Conservation (phyloP, 1,140 invertebrate genomes). For the Nixonia krombeini region DNA sequence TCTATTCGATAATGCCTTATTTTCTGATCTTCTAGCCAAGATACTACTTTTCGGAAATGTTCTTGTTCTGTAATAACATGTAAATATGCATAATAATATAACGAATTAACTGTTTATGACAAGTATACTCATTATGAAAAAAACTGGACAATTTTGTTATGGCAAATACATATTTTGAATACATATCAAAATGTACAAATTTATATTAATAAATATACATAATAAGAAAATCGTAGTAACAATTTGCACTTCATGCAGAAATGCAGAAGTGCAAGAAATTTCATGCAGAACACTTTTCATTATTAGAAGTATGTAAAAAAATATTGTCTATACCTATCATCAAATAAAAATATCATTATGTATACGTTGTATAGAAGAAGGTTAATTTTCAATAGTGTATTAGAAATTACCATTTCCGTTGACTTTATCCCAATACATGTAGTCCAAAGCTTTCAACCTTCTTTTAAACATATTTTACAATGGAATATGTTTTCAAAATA, state of each 20-base stretch:
- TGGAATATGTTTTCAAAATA: background rate
- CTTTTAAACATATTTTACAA: constrained; percentile 76
- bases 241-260: no score
- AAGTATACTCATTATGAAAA: no score
- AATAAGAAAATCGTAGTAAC: background rate
- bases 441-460: constrained; percentile 83
- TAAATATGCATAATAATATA: no score
- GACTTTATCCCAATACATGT: constrained; percentile 79
- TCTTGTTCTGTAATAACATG: constrained; percentile 77
- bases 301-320: no score
- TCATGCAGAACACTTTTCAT: no score
- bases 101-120: no score
- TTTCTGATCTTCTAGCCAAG: constrained; percentile 96
- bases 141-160: no score
- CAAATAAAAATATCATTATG: no score
- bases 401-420: constrained; percentile 75
- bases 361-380: background rate
- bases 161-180: no score
- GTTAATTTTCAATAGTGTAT: constrained; percentile 9
- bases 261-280: no score
- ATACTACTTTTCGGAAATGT: constrained; percentile 83
- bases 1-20: constrained; percentile 91
- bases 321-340: no score
- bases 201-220: constrained; percentile 11
- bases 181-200: no score